These are phyloP conservation scores for Grammatotria lemairii DNA, from an alignment of 2,113 vertebrate species.

Conservation along the genomic window DNA sequence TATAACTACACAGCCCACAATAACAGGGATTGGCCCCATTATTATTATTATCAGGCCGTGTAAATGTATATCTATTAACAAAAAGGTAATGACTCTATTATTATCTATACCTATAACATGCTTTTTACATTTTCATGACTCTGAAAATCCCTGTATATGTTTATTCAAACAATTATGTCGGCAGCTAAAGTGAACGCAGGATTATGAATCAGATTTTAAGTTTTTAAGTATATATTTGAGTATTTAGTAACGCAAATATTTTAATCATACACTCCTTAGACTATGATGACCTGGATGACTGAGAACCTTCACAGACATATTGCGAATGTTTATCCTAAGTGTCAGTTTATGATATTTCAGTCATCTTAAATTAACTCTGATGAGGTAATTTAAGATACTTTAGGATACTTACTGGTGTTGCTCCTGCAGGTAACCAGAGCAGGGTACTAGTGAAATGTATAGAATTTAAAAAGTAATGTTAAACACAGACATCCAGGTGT, in stretches of 20 bases:
- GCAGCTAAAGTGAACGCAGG: background rate
- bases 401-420: background rate
- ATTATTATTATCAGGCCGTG: background rate
- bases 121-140: background rate
- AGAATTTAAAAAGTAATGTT: background rate
- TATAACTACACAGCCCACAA: background rate
- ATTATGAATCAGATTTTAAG: background rate
- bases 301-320: background rate
- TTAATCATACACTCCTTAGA: background rate
- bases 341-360: background rate
- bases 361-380: background rate
- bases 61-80: background rate
- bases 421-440: background rate
- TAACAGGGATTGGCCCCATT: too few relatives aligned
- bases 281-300: background rate
- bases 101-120: background rate
- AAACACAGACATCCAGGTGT: accelerated
- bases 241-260: background rate
- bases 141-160: background rate
- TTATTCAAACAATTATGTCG: background rate
- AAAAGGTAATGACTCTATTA: background rate
- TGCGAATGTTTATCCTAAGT: background rate
- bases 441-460: background rate
- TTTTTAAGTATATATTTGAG: background rate
- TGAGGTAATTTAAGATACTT: too few relatives aligned